These are phyloP conservation scores for Eonycteris spelaea DNA, from an alignment of 2,113 vertebrate genomes.

Conservation along the genomic window DNA sequence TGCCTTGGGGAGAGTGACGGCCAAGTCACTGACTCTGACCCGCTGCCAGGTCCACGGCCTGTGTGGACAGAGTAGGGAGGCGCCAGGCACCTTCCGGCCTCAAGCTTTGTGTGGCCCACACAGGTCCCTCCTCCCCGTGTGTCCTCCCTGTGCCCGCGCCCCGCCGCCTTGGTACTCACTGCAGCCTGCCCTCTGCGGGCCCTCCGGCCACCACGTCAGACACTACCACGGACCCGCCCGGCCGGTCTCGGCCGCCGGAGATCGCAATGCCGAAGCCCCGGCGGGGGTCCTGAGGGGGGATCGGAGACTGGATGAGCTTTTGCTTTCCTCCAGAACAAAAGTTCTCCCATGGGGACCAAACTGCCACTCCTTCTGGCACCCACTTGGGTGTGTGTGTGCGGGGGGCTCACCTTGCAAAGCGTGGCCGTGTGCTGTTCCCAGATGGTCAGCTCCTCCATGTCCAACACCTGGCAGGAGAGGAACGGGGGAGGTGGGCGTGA, in stretches of 20 bases:
- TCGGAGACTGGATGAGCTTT: too few species aligned
- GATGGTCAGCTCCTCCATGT: slow-evolving; percentile 96
- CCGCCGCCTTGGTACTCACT: slow-evolving; percentile 83
- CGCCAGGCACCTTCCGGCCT: not conserved
- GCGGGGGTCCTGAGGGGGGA: slow-evolving; percentile 88
- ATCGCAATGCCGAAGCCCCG: slow-evolving; percentile 94
- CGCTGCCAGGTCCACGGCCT: not conserved
- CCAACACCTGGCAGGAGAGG: slow-evolving; percentile 73
- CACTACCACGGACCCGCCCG: slow-evolving; percentile 86
- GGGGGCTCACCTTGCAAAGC: slow-evolving; percentile 87
- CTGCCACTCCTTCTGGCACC: accelerated
- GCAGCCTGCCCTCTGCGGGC: slow-evolving; percentile 90
- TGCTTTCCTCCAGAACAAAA: not conserved
- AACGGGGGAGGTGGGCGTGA: not conserved
- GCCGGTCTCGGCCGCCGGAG: slow-evolving; percentile 90
- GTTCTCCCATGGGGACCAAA: accelerated
- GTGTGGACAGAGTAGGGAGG: not conserved
- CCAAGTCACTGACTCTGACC: too few species aligned
- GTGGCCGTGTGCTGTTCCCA: slow-evolving; percentile 97
- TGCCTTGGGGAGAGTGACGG: not conserved
- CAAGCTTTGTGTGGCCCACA: not conserved
- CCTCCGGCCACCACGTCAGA: slow-evolving; percentile 92
- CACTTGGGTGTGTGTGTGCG: accelerated
- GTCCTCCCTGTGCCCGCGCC: too few species aligned
- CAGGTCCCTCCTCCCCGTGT: accelerated